Conservation (phyloP, 2,797 vertebrate species). For the Tamandua tetradactyla region DNA sequence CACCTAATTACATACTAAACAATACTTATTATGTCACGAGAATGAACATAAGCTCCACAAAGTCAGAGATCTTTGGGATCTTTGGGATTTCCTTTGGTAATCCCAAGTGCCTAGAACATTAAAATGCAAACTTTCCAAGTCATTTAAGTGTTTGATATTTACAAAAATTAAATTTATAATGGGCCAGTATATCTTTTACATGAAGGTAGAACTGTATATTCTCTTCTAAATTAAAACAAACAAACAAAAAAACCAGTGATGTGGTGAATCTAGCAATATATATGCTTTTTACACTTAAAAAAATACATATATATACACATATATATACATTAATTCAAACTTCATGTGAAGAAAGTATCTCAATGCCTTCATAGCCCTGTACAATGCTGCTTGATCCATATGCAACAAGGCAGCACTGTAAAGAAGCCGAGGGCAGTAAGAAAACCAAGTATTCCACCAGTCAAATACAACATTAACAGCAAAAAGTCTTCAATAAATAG, state of each 20-base stretch:
- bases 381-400: slow-evolving; percentile 94
- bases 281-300: rapidly evolving
- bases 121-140: background rate
- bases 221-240: background rate
- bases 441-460: slow-evolving; percentile 61
- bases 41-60: background rate
- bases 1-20: background rate
- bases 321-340: too few relatives aligned
- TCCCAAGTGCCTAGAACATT: background rate
- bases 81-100: background rate
- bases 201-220: background rate
- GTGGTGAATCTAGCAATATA: background rate
- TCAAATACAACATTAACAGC: background rate
- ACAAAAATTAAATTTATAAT: background rate
- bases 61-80: background rate
- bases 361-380: slow-evolving; percentile 92
- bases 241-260: background rate
- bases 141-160: background rate
- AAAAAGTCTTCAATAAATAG: background rate
- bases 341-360: slow-evolving; percentile 76
- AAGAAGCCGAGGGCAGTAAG: slow-evolving; percentile 90
- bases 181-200: background rate
- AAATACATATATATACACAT: too few relatives aligned
- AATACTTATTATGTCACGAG: background rate
- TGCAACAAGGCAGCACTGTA: slow-evolving; percentile 94